Percentiles rank a stretch among this genome's conserved stretches.
Conservation (phyloP, 2,888 invertebrate species). For the Drosophila multiciliata region DNA sequence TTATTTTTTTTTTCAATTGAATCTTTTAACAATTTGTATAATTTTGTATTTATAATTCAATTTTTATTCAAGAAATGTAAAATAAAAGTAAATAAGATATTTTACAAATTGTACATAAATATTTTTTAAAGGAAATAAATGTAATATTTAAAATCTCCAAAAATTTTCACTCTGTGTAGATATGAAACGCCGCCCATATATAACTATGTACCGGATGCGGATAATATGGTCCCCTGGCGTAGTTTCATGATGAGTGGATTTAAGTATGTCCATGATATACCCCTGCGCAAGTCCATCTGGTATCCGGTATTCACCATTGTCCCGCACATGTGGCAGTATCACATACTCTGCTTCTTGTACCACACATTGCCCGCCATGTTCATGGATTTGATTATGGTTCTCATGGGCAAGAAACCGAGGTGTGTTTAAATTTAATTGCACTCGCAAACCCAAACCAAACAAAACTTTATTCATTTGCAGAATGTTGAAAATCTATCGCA, state of each 20-base stretch:
- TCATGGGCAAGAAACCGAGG: slow-evolving; percentile 84
- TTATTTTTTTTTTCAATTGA: too few relatives aligned
- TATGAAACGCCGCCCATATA: slow-evolving; percentile 86
- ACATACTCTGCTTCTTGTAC: slow-evolving; percentile 87
- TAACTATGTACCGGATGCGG: slow-evolving; percentile 94
- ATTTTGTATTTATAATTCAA: neutral
- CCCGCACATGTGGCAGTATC: slow-evolving; percentile 85
- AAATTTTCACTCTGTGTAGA: slow-evolving; percentile 26
- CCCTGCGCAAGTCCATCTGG: slow-evolving; percentile 89
- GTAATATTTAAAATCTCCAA: neutral
- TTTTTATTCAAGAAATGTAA: neutral
- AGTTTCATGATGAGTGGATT: too few relatives aligned
- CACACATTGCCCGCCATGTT: slow-evolving; percentile 89
- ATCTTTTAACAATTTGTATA: neutral
- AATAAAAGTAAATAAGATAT: neutral
- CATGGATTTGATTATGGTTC: slow-evolving; percentile 86
- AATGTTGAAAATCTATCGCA: slow-evolving; percentile 92
- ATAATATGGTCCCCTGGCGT: slow-evolving; percentile 93
- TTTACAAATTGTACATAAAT: neutral
- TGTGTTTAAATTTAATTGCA: slow-evolving; percentile 59
- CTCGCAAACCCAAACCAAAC: neutral
- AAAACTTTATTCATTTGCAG: slow-evolving; percentile 84
- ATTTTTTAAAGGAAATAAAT: neutral
- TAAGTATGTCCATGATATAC: too few relatives aligned
- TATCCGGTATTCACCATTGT: slow-evolving; percentile 87